A percentile compares a stretch with the other conserved stretches of the same genome.
phyloP scores from a whole-genome alignment of 2,888 invertebrate species.

The Philhelius pedissequus region DNA sequence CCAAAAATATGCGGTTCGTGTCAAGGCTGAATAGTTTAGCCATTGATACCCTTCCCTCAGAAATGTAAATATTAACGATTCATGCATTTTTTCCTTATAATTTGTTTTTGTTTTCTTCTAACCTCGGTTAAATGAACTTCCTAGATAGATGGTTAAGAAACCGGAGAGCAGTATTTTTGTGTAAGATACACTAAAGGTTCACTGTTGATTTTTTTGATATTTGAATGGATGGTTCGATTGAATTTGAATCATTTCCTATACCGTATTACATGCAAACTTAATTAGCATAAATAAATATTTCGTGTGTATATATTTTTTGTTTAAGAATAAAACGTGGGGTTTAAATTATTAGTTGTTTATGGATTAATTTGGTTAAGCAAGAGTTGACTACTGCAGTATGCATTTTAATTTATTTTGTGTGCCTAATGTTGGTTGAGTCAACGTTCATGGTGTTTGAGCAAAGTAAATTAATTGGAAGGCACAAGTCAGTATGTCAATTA shows the following conservation, averaged over 20 bases:
- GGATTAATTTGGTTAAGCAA: neutral
- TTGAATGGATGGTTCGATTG: neutral
- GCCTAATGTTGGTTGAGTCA: neutral
- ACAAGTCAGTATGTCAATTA: neutral
- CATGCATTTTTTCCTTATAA: conserved; percentile 16
- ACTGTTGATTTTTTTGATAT: neutral
- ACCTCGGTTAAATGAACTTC: conserved; percentile 41
- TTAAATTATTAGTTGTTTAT: neutral
- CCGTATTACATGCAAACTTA: neutral
- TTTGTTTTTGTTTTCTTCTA: conserved; percentile 33
- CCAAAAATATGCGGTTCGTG: conserved; percentile 35
- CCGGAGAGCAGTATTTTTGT: neutral
- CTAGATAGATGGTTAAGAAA: neutral
- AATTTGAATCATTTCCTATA: neutral
- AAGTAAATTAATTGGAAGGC: neutral
- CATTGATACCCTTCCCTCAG: conserved; percentile 31
- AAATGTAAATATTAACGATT: conserved; percentile 21
- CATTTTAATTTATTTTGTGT: neutral
- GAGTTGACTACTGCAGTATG: neutral
- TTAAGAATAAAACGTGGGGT: neutral
- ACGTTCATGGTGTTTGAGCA: conserved; percentile 2
- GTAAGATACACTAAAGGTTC: neutral
- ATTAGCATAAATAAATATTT: conserved; percentile 5
- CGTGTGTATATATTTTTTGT: neutral
- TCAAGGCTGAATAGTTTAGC: conserved; percentile 48